A percentile compares a stretch with the other conserved stretches of the same genome.
Evolutionary conservation across 2,888 invertebrate genomes (phyloP).

Genomic region (Orthosia gothica): DNA sequence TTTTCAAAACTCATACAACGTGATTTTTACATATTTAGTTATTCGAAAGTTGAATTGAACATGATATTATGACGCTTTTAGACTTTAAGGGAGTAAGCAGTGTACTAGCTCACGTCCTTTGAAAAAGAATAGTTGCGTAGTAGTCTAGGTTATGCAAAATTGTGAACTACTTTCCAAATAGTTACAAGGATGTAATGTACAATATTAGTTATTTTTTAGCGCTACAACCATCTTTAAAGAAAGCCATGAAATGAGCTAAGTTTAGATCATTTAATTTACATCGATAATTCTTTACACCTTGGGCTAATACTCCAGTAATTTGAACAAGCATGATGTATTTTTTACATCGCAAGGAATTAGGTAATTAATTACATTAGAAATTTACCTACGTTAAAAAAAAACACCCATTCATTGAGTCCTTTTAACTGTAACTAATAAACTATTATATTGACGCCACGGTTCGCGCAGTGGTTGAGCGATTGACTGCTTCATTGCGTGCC

Average conservation of each 20-base stretch:
- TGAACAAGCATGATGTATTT: not conserved
- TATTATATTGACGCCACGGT: not conserved
- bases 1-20: constrained; percentile 46
- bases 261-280: not conserved
- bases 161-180: not conserved
- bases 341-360: not conserved
- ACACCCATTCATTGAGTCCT: no score
- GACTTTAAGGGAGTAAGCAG: not conserved
- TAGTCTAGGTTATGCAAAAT: not conserved
- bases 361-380: not conserved
- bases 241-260: no score
- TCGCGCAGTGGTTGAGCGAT: no score
- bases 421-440: no score
- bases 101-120: not conserved
- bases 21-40: constrained; percentile 47
- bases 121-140: not conserved
- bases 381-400: no score
- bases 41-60: constrained; percentile 17
- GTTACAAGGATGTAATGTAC: not conserved
- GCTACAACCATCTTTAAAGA: not conserved
- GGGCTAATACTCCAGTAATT: not conserved
- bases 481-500: no score
- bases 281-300: not conserved
- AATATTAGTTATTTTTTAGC: no score
- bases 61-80: constrained; percentile 2